Evolutionary conservation across 2,797 vertebrate genomes (phyloP), one percentile per base, ranked within the genome.

Genomic region (Arrhamphus sclerolepis): DNA sequence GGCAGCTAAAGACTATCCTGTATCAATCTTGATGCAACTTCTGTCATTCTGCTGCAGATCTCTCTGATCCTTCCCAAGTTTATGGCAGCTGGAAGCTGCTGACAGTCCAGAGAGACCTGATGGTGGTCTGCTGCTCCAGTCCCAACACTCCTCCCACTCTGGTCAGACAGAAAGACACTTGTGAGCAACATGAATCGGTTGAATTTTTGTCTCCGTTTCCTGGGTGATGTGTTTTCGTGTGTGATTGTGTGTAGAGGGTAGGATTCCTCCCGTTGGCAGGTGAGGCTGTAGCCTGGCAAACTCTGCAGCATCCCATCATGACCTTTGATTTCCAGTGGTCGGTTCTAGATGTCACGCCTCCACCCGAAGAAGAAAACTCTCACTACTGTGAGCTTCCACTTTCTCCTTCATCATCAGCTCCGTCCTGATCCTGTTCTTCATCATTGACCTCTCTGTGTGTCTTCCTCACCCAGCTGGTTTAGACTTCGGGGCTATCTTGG

Each of bases 71-170:
- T 6, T 46, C 55, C 14, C 70, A 70, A 4, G 63, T 81, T 0
- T 92, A 90, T 49, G 93, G 94, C 7, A 91, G 90, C 82, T 94
- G 94, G 91, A 92, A 91, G 70, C 85, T 96, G 41, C 87, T 95
- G 63, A 87, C 92, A 1, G 66, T 94, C 56, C 91, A 94, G 73
- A 91, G 85, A 56, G 92, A 96, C 60, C 59, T 95, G 79, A 87
- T 96, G 78, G 89, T 95, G 20, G 90, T 93, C 63, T 87, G 80
- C 71, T 93, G 93, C 77, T 95, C 94, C 0, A 90, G 94, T 48
- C 94, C 93, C 0, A 87, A 88, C 74, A 85, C 51, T 0, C 92
- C 93, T 0, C 92, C 92, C 7, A 84, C 85, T 52, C 89, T 94
- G 93, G 94, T 95, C 72, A 86, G 87, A 55, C 19, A 28, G 18